Conservation (phyloP, 1,140 invertebrate genomes). For the Zophobas atratus region DNA sequence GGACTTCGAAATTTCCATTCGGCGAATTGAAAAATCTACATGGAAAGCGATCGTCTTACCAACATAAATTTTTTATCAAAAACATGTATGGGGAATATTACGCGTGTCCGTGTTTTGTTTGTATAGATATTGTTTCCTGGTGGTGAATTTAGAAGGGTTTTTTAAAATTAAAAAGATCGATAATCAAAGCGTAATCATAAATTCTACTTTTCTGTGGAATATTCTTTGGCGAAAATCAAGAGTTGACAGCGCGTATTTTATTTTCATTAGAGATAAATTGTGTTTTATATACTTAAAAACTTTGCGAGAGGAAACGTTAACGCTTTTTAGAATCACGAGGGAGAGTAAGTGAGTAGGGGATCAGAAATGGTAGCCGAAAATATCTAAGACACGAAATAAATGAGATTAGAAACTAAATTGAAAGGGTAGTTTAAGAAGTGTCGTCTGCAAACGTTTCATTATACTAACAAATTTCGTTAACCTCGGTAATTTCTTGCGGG, state of each 20-base stretch:
- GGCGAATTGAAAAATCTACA: constrained; percentile 9
- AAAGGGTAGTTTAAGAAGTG: neutral
- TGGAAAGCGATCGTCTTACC: constrained; percentile 4
- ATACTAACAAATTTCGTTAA: constrained; percentile 6
- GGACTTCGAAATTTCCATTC: neutral
- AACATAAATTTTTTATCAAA: constrained; percentile 10
- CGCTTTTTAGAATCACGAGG: neutral
- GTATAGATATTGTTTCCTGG: neutral
- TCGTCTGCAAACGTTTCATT: constrained; percentile 1
- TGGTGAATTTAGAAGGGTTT: too few species aligned
- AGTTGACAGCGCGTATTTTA: neutral
- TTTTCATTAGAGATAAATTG: constrained; percentile 11
- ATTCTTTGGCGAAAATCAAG: neutral
- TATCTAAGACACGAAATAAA: neutral
- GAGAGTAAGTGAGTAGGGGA: neutral
- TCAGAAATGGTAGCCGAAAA: neutral
- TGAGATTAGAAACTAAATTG: constrained; percentile 9
- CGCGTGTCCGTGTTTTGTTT: neutral
- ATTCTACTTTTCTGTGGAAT: neutral
- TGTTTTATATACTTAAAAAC: constrained; percentile 6
- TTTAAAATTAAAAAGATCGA: too few species aligned
- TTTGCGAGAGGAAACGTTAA: neutral
- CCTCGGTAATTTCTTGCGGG: neutral
- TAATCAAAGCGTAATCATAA: neutral
- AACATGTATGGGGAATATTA: neutral